Percentiles rank a stretch among this genome's conserved stretches.
These are phyloP conservation scores for Acleris emargana DNA, from an alignment of 2,888 invertebrate species.

Conservation along the genomic window DNA sequence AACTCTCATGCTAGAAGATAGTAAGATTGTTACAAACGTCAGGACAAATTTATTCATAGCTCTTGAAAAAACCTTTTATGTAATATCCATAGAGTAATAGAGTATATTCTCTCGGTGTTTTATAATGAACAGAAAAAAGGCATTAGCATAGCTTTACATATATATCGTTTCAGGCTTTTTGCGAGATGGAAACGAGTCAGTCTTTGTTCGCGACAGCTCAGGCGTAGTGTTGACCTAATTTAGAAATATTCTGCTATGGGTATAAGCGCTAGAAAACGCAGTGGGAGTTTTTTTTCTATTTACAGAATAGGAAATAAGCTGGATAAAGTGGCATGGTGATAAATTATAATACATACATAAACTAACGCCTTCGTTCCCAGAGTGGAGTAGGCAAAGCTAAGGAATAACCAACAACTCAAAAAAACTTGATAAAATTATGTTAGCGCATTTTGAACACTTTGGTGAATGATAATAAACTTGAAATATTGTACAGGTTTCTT, in stretches of 20 bases:
- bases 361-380: too few relatives aligned
- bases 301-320: too few relatives aligned
- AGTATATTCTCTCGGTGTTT: background rate
- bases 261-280: background rate
- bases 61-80: background rate
- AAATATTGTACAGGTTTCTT: too few relatives aligned
- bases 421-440: too few relatives aligned
- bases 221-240: conserved; percentile 33
- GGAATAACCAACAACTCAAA: too few relatives aligned
- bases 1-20: too few relatives aligned
- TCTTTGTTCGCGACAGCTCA: conserved; percentile 28
- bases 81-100: background rate
- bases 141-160: conserved; percentile 29
- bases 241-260: conserved; percentile 2
- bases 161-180: conserved; percentile 23
- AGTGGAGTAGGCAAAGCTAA: too few relatives aligned
- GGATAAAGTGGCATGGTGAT: too few relatives aligned
- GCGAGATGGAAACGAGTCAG: conserved; percentile 11
- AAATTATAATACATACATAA: too few relatives aligned
- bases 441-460: too few relatives aligned
- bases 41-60: background rate
- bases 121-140: conserved; percentile 4
- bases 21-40: background rate
- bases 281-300: too few relatives aligned
- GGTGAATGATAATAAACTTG: too few relatives aligned